phyloP scores from a whole-genome alignment of 1,140 invertebrate genomes.

The Heliconius hermathena region DNA sequence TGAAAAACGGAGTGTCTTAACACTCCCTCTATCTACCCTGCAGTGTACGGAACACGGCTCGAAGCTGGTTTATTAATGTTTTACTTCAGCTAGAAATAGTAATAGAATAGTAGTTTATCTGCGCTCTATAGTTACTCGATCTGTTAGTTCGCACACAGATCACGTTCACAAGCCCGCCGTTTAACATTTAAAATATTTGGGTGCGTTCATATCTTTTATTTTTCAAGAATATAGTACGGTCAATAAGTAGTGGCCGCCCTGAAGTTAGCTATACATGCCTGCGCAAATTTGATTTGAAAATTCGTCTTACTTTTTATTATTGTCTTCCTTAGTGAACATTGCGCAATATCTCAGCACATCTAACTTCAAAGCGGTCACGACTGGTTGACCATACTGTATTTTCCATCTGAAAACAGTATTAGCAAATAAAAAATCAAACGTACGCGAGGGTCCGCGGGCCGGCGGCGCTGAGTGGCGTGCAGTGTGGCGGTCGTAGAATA shows the following conservation, averaged over 20 bases:
- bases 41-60: too few relatives aligned
- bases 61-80: not conserved
- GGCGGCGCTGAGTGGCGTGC: not conserved
- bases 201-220: not conserved
- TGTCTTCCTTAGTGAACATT: too few relatives aligned
- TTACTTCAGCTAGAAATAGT: not conserved
- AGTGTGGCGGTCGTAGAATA: not conserved
- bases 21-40: too few relatives aligned
- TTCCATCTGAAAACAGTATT: not conserved
- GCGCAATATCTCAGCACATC: accelerated
- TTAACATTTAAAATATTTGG: not conserved
- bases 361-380: too few relatives aligned
- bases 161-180: not conserved
- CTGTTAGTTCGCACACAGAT: not conserved
- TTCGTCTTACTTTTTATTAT: too few relatives aligned
- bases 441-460: not conserved
- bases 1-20: too few relatives aligned
- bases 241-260: too few relatives aligned
- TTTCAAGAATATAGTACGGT: not conserved
- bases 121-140: not conserved
- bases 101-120: too few relatives aligned
- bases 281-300: too few relatives aligned
- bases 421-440: constrained; percentile 3
- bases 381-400: too few relatives aligned
- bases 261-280: too few relatives aligned